These are phyloP conservation scores for Probaryconus sp. DNA, from an alignment of 1,140 invertebrate species.

Conservation along the genomic window DNA sequence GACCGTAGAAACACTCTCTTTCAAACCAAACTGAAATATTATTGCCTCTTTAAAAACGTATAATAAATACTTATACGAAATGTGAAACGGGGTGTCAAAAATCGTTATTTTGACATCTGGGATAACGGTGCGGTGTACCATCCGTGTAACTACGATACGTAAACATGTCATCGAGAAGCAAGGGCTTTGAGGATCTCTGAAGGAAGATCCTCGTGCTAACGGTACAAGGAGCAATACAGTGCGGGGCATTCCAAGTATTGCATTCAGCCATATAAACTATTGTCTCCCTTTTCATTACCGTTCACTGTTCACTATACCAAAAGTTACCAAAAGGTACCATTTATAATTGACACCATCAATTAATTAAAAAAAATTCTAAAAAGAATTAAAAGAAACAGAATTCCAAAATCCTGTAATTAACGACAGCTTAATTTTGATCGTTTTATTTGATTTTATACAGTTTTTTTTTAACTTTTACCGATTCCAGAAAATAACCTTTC, in stretches of 20 bases:
- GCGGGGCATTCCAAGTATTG: conserved; percentile 19
- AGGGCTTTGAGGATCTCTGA: conserved; percentile 5
- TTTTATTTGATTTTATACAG: no score
- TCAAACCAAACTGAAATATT: conserved; percentile 5
- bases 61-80: conserved; percentile 24
- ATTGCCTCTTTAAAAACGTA: conserved; percentile 19
- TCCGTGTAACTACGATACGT: conserved; percentile 32
- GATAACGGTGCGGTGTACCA: conserved; percentile 33
- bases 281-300: conserved; percentile 25
- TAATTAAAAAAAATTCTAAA: no score
- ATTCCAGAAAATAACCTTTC: no score
- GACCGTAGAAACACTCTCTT: background rate
- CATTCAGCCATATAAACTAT: no score
- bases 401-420: no score
- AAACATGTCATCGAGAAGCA: conserved; percentile 41
- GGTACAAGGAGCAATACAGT: conserved; percentile 23
- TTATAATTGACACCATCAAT: no score
- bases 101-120: conserved; percentile 35
- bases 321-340: no score
- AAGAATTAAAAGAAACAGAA: no score
- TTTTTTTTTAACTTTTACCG: no score
- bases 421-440: no score
- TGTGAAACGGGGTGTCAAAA: conserved; percentile 31
- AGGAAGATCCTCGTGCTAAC: conserved; percentile 33
- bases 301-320: conserved; percentile 2